A percentile compares a stretch with the other conserved stretches of the same genome.
Conservation (phyloP, 2,888 invertebrate genomes). For the Cybosia mesomella region DNA sequence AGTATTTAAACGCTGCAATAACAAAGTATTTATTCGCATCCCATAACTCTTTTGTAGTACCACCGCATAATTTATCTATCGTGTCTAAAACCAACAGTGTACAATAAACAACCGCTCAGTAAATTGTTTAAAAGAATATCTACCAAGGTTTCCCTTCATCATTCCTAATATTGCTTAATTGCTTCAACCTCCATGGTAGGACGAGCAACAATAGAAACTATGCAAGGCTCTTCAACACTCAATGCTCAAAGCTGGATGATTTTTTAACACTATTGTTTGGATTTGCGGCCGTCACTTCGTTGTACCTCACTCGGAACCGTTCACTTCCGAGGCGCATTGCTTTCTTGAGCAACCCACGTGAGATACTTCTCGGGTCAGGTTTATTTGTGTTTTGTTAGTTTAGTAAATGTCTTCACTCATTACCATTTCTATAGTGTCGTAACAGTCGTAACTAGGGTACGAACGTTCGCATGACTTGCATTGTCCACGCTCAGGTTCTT, state of each 20-base stretch:
- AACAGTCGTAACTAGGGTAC: constrained; percentile 61
- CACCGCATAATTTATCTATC: constrained; percentile 40
- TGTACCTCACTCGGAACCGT: constrained; percentile 51
- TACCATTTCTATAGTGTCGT: constrained; percentile 63
- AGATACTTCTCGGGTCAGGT: constrained; percentile 66
- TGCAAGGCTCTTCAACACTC: constrained; percentile 61
- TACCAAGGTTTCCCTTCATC: constrained; percentile 71
- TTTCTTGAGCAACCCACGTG: constrained; percentile 67
- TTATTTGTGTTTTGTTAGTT: constrained; percentile 61
- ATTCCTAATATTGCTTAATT: constrained; percentile 78
- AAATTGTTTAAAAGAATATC: constrained; percentile 49
- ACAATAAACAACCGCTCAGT: constrained; percentile 31
- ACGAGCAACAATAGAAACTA: constrained; percentile 72
- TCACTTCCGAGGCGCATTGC: constrained; percentile 73
- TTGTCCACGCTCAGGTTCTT: constrained; percentile 45
- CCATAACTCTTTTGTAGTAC: constrained; percentile 32
- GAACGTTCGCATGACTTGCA: constrained; percentile 59
- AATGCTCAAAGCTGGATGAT: constrained; percentile 66
- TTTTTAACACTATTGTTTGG: constrained; percentile 71
- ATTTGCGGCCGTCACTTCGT: constrained; percentile 46
- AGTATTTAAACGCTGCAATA: constrained; percentile 18
- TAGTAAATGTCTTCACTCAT: constrained; percentile 62
- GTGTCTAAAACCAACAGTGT: constrained; percentile 44
- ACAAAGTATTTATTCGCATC: constrained; percentile 19
- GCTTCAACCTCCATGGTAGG: constrained; percentile 70